Conservation (phyloP, 2,888 invertebrate species). For the Acrobasis repandana region DNA sequence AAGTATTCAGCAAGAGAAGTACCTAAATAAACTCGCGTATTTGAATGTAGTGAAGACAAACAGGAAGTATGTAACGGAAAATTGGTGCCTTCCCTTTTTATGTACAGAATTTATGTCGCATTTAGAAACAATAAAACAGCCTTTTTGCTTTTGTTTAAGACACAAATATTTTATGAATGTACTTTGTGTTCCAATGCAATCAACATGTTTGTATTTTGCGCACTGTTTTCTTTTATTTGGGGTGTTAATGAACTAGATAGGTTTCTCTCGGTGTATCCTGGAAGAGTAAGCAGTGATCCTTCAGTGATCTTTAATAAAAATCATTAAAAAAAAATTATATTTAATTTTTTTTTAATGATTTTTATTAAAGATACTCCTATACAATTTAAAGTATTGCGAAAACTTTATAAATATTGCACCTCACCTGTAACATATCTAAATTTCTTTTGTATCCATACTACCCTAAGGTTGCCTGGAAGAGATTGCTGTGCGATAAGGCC, state of each 20-base stretch:
- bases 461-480: too few species aligned
- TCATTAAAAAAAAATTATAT: too few species aligned
- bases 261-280: not conserved
- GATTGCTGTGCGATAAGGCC: too few species aligned
- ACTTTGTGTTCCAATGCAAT: not conserved
- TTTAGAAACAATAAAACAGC: not conserved
- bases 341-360: too few species aligned
- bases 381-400: too few species aligned
- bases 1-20: not conserved
- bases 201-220: not conserved
- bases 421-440: too few species aligned
- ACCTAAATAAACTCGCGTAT: not conserved
- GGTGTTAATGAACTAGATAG: not conserved
- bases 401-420: too few species aligned
- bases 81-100: constrained; percentile 1
- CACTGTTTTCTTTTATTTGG: not conserved
- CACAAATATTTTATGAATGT: not conserved
- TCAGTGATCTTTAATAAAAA: too few species aligned
- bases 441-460: too few species aligned
- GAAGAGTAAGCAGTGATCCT: not conserved
- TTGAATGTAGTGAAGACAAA: not conserved
- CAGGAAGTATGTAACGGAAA: constrained; percentile 2
- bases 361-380: too few species aligned
- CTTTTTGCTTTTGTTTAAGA: constrained; percentile 2
- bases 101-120: constrained; percentile 2